Percentiles rank a stretch among this genome's conserved stretches.
phyloP scores from a whole-genome alignment of 2,888 invertebrate genomes.

The Quadriops clusia region DNA sequence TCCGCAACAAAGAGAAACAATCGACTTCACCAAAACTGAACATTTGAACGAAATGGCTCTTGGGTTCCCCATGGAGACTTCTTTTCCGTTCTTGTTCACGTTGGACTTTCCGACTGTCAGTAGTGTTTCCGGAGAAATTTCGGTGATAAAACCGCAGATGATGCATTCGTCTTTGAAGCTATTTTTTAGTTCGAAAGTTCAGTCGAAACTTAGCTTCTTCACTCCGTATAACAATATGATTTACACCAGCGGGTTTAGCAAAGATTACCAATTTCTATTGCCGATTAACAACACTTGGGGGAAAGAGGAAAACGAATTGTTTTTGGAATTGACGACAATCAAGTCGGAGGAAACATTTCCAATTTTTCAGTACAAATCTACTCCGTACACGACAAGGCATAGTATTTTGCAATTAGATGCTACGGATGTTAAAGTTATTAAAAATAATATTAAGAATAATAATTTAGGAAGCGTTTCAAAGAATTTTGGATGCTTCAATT shows the following conservation, averaged over 20 bases:
- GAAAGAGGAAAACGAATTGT: no score
- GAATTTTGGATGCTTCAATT: no score
- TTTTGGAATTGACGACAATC: constrained; percentile 37
- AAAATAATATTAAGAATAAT: no score
- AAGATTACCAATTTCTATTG: constrained; percentile 45
- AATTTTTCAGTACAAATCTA: constrained; percentile 46
- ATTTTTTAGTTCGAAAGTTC: constrained; percentile 43
- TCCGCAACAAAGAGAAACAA: constrained; percentile 38
- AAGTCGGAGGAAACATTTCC: constrained; percentile 40
- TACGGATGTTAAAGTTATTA: constrained; percentile 37
- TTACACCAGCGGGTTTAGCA: constrained; percentile 49
- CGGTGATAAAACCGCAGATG: constrained; percentile 37
- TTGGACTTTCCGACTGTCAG: constrained; percentile 47
- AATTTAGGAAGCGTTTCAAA: no score
- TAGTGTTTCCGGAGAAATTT: constrained; percentile 40
- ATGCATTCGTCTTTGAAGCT: constrained; percentile 41
- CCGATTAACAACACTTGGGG: constrained; percentile 42
- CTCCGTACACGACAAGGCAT: constrained; percentile 51
- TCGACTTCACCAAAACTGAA: constrained; percentile 48
- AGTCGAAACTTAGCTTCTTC: constrained; percentile 52
- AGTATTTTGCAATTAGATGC: constrained; percentile 45
- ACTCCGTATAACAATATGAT: constrained; percentile 46
- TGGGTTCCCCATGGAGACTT: constrained; percentile 48
- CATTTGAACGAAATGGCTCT: constrained; percentile 47
- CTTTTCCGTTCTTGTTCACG: constrained; percentile 56